Percentiles rank a stretch among this genome's conserved stretches.
These are phyloP conservation scores for Chironomus riparius DNA, from an alignment of 2,888 invertebrate genomes.

Conservation along the genomic window DNA sequence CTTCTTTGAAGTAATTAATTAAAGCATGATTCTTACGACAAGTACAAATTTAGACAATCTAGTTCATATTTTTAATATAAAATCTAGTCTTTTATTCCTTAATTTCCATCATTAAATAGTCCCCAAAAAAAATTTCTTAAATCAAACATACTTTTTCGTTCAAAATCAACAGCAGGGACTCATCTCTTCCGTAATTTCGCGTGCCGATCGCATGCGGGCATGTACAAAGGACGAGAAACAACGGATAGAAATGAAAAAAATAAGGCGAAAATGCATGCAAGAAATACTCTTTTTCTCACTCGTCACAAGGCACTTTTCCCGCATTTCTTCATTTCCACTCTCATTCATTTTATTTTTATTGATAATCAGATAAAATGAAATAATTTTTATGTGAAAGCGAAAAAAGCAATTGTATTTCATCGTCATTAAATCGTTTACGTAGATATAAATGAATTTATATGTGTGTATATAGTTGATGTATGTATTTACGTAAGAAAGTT, in stretches of 20 bases:
- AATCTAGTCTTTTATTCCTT: no score
- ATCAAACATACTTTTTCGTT: no score
- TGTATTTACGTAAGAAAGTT: neutral
- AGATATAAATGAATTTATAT: neutral
- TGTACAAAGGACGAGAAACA: neutral
- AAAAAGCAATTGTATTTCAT: constrained; percentile 24
- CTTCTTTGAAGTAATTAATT: no score
- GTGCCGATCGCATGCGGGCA: neutral
- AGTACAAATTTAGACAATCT: no score
- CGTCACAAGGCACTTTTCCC: neutral
- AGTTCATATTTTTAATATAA: no score
- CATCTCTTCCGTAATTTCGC: neutral
- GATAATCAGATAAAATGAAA: constrained; percentile 25
- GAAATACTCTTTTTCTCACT: neutral
- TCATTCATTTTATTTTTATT: neutral
- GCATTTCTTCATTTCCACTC: no score
- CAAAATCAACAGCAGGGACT: no score
- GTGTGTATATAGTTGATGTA: neutral
- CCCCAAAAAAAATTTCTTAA: no score
- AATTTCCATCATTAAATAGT: no score
- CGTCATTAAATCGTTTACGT: constrained; percentile 15
- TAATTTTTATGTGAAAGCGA: constrained; percentile 8
- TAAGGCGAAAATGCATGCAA: neutral
- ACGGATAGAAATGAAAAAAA: neutral
- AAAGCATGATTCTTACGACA: no score